Evolutionary conservation across 1,140 invertebrate species (phyloP).

Genomic region (Nasonia giraulti): DNA sequence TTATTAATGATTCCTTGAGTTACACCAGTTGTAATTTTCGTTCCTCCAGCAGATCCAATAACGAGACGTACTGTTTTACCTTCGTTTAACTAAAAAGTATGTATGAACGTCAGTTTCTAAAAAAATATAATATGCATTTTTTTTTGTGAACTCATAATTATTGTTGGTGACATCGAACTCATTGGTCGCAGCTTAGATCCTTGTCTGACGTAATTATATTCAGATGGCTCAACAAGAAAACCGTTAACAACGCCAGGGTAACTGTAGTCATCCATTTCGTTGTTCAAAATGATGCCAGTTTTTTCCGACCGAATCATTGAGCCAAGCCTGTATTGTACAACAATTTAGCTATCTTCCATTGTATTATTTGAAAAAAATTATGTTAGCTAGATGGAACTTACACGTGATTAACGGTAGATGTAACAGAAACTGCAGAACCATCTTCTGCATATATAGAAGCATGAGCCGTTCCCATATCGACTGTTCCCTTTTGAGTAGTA

Average conservation of each 20-base stretch:
- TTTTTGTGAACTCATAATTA: constrained; percentile 74
- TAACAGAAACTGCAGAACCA: constrained; percentile 90
- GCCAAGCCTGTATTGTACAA: constrained; percentile 78
- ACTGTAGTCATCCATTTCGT: constrained; percentile 96
- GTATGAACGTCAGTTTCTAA: not conserved
- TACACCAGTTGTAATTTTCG: constrained; percentile 87
- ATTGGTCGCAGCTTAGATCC: constrained; percentile 85
- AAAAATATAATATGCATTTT: not conserved
- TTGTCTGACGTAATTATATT: constrained; percentile 82
- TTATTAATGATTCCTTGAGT: constrained; percentile 78
- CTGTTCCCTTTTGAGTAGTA: constrained; percentile 72
- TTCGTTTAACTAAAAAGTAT: constrained; percentile 71
- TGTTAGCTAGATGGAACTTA: constrained; percentile 73
- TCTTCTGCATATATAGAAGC: constrained; percentile 85
- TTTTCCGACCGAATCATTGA: constrained; percentile 79
- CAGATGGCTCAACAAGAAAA: constrained; percentile 84
- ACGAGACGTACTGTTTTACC: constrained; percentile 80
- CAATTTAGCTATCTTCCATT: not conserved
- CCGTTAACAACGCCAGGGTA: constrained; percentile 83
- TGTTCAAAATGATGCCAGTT: constrained; percentile 92
- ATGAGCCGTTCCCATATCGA: constrained; percentile 90
- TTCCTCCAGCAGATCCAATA: constrained; percentile 89
- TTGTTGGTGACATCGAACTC: constrained; percentile 91
- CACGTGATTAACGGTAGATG: constrained; percentile 90
- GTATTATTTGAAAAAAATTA: not conserved